A percentile compares a stretch with the other conserved stretches of the same genome.
Evolutionary conservation across 2,888 invertebrate genomes (phyloP).

Genomic region (Ommatoiulus sabulosus): DNA sequence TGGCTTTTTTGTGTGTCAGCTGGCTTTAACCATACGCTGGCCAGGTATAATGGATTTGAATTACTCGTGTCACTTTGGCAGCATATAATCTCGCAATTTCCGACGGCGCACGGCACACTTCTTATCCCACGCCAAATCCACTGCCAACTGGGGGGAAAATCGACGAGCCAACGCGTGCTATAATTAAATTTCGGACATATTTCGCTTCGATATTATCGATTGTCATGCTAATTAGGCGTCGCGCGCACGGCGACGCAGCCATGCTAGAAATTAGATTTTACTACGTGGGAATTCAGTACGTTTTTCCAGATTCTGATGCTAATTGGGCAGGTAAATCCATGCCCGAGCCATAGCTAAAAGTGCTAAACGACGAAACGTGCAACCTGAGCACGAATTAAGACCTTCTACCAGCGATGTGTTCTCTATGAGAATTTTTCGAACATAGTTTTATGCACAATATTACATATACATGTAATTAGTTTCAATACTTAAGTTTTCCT

Average conservation of each 20-base stretch:
- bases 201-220: constrained; percentile 41
- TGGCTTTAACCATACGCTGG: constrained; percentile 41
- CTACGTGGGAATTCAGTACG: background rate
- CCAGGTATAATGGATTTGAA: constrained; percentile 47
- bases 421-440: no score
- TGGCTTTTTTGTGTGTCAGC: constrained; percentile 46
- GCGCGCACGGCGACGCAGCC: background rate
- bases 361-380: background rate
- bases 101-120: constrained; percentile 16
- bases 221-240: background rate
- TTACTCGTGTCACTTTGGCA: constrained; percentile 45
- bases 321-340: background rate
- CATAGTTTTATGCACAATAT: no score
- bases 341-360: background rate
- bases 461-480: no score
- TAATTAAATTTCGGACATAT: constrained; percentile 48
- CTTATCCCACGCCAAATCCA: constrained; percentile 26
- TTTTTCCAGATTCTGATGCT: background rate
- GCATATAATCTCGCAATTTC: constrained; percentile 43
- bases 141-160: constrained; percentile 24
- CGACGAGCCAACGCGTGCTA: background rate
- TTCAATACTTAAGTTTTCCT: no score
- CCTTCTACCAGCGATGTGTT: no score
- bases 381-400: constrained; percentile 10
- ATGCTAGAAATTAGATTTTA: constrained; percentile 6